Evolutionary conservation across 2,113 vertebrate genomes (phyloP).

Genomic region (Lycaon pictus): DNA sequence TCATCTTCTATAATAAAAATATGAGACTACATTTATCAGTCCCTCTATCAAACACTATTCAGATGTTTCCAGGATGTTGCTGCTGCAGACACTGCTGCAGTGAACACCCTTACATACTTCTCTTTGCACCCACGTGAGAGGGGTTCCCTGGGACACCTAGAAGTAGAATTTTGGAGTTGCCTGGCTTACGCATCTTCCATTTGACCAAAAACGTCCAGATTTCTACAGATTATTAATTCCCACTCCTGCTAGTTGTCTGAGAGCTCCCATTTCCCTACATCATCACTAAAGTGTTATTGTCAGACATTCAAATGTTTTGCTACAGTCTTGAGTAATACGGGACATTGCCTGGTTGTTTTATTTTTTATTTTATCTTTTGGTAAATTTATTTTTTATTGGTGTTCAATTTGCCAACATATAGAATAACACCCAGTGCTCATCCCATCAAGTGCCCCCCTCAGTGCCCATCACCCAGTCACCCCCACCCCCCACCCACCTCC

Average conservation of each 20-base stretch:
- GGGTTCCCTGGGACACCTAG: not conserved
- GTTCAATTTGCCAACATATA: no score
- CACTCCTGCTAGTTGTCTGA: not conserved
- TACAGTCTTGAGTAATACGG: not conserved
- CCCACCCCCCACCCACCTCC: no score
- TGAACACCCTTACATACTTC: no score
- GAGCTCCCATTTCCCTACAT: not conserved
- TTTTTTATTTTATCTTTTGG: no score
- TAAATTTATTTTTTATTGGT: no score
- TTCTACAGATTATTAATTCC: not conserved
- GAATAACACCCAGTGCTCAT: no score
- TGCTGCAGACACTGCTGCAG: no score
- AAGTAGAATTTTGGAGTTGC: not conserved
- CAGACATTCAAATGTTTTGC: not conserved
- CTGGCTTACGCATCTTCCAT: not conserved
- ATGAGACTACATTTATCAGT: not conserved
- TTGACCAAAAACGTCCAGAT: not conserved
- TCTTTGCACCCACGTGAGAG: not conserved
- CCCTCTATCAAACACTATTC: not conserved
- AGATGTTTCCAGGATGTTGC: not conserved
- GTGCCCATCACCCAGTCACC: no score
- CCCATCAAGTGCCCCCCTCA: no score
- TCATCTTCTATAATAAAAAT: conserved; percentile 49
- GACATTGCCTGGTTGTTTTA: not conserved
- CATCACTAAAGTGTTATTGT: not conserved